phyloP scores from a whole-genome alignment of 1,140 invertebrate genomes.

The Galleria mellonella region DNA sequence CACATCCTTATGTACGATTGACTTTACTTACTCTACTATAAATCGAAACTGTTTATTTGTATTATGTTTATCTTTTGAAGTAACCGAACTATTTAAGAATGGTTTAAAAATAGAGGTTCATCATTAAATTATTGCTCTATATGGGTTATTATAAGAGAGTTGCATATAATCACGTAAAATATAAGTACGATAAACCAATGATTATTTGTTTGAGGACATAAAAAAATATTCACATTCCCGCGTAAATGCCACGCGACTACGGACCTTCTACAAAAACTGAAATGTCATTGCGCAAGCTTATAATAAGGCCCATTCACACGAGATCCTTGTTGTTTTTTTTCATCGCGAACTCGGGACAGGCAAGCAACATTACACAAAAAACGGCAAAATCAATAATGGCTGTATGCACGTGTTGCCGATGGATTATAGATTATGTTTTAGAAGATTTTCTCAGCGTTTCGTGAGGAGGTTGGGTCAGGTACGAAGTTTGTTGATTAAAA shows the following conservation, averaged over 20 bases:
- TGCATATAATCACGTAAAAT: too few relatives aligned
- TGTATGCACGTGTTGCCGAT: constrained; percentile 65
- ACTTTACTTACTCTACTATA: too few relatives aligned
- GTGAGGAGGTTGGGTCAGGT: constrained; percentile 49
- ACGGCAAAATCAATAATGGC: constrained; percentile 72
- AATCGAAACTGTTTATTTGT: too few relatives aligned
- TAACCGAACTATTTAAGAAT: too few relatives aligned
- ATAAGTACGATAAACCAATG: too few relatives aligned
- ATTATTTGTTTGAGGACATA: background rate
- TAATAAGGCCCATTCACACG: constrained; percentile 68
- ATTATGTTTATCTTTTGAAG: too few relatives aligned
- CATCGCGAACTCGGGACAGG: constrained; percentile 48
- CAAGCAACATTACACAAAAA: constrained; percentile 70
- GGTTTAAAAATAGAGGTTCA: too few relatives aligned
- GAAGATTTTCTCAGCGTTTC: constrained; percentile 66
- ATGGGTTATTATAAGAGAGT: background rate
- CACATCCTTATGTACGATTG: too few relatives aligned
- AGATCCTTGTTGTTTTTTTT: constrained; percentile 54
- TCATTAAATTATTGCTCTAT: constrained; percentile 12
- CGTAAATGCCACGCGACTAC: constrained; percentile 32
- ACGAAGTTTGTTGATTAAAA: constrained; percentile 21
- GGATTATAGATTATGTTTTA: constrained; percentile 69
- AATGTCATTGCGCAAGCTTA: constrained; percentile 67
- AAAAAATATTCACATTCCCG: constrained; percentile 30
- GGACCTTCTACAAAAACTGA: constrained; percentile 38